Conservation (phyloP, 2,113 vertebrate genomes). For the Mus musculus region DNA sequence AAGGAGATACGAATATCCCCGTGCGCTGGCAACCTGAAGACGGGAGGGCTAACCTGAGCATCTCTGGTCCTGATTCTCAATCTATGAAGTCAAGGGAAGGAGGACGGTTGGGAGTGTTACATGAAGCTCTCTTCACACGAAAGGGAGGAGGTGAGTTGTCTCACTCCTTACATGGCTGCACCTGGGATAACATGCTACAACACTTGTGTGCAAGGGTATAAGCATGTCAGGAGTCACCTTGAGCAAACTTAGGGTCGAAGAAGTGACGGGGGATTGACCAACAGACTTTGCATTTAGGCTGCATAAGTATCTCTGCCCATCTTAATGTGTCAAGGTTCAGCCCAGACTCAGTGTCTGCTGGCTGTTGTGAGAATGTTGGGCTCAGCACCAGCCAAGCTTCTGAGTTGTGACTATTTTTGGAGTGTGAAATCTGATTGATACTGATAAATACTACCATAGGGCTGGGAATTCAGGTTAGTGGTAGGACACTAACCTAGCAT, state of each 20-base stretch:
- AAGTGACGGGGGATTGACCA: background rate
- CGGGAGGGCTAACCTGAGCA: background rate
- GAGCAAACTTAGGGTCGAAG: background rate
- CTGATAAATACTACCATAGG: background rate
- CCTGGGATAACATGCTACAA: background rate
- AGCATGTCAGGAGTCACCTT: background rate
- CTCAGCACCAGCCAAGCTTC: background rate
- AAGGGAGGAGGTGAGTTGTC: background rate
- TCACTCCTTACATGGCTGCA: background rate
- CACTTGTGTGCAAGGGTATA: no score
- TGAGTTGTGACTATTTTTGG: slow-evolving; percentile 11
- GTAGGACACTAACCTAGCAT: background rate
- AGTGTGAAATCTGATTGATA: background rate
- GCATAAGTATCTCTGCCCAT: background rate
- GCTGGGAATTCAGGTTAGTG: background rate
- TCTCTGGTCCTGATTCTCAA: background rate
- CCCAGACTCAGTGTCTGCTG: background rate
- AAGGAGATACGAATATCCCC: background rate
- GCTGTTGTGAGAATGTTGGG: background rate
- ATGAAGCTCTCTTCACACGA: background rate
- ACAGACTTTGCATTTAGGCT: background rate
- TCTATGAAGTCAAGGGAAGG: background rate
- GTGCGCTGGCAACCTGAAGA: background rate
- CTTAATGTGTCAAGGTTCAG: background rate
- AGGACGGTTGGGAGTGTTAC: background rate